Base-by-base conservation (phyloP, 2,888 invertebrate genomes). In the Leucania comma region DNA sequence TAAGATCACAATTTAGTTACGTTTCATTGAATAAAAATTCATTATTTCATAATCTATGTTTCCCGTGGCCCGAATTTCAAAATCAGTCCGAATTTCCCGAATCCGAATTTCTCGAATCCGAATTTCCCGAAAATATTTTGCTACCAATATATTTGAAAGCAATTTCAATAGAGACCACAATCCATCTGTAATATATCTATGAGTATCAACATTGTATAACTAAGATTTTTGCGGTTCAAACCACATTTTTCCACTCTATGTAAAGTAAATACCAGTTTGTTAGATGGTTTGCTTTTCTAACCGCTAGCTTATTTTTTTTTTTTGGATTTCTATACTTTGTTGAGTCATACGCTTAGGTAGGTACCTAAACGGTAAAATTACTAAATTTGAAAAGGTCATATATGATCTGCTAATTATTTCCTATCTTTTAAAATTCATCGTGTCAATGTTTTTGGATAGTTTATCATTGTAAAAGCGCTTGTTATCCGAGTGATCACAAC, bases 91-190 rank as follows among this genome's bases (percentile, higher is more conserved):
- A 14, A 9, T 14, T n/a, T n/a, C n/a, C n/a, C n/a, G n/a, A 46
- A 46, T 22, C 12, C 10, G 10, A 14, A 57, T 22, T 14, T 56
- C 6, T 14, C 2, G 12, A 46, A 46, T 22, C 12, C 10, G 10
- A 14, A 57, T 22, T 14, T 56, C 6, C 20, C 2, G 12, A 51
- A 60, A 72, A 56, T 46, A 46, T 72, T 17, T 22, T 29, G 17
- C 29, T 20, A 38, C 8, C 24, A 63, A 64, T 72, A 10, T 26
- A 32, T 26, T 42, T 14, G 26, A 75, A 42, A 56, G 12, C 32
- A 73, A 68, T 60, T 75, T 75, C 59, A 60, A 68, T 60, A 60
- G 38, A 50, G 48, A n/a, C 32, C 59, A 14, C 50, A 35, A 56
- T 60, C 60, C 22, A n/a, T n/a, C n/a, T n/a, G n/a, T n/a, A n/a